A percentile compares a stretch with the other conserved stretches of the same genome.
Evolutionary conservation across 2,113 vertebrate genomes (phyloP).

Genomic region (Saimiri boliviensis): DNA sequence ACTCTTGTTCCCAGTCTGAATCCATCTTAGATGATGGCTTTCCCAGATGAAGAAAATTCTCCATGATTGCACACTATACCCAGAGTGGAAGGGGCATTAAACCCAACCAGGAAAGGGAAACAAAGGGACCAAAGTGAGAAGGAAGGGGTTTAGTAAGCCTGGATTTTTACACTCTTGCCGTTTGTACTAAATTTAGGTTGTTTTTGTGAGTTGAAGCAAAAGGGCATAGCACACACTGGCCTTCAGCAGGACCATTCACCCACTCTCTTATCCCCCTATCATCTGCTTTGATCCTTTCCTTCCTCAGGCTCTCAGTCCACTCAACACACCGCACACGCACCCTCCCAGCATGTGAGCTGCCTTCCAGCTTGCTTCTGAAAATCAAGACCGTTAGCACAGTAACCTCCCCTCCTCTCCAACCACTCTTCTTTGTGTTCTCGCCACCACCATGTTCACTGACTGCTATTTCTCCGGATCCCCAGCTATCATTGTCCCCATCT

Average conservation of each 20-base stretch:
- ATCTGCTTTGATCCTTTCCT: neutral
- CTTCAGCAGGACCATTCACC: conserved; percentile 4
- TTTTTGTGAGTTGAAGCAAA: conserved; percentile 28
- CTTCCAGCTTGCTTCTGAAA: conserved; percentile 22
- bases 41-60: neutral
- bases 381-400: neutral
- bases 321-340: neutral
- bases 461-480: neutral
- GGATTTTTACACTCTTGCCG: neutral
- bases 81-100: neutral
- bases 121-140: conserved; percentile 1
- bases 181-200: conserved; percentile 60
- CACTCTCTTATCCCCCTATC: conserved; percentile 8
- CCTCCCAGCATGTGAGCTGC: neutral
- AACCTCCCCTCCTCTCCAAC: neutral
- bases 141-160: neutral
- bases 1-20: neutral
- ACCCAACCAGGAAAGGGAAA: neutral
- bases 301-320: neutral
- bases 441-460: neutral
- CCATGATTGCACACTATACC: neutral
- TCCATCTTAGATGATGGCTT: neutral
- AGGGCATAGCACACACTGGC: neutral
- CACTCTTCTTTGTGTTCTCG: neutral
- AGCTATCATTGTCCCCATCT: neutral